Base-by-base conservation (phyloP, 2,888 invertebrate species). In the Drosophila rubida region DNA sequence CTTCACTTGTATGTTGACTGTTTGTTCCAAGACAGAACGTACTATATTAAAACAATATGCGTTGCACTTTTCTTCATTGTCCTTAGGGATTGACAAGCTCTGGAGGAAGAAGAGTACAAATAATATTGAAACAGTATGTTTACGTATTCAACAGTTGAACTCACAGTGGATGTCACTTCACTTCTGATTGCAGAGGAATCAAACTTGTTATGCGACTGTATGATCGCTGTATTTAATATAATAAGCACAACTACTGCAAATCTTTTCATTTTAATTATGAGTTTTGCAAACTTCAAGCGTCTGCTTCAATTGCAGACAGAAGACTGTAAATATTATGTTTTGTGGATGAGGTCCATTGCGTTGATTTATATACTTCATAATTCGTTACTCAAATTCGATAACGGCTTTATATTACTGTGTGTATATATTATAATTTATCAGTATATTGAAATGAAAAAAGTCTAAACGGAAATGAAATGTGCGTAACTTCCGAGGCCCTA, bases 1-100 rank as follows among this genome's bases (percentile, higher is more conserved):
- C 9, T 46, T 55, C 2, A 2, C 5, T n/a, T 57, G 25, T 32
- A 57, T 37, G 14, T 16, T 55, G 13, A 32, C 41, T 41, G 55
- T 41, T 19, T 48, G 27, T 8, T 62, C 32, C 1, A 66, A 19
- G 7, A 39, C 11, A 2, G 65, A 44, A 4, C 41, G 5, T n/a
- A 66, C 16, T 13, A 57, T 55, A 11, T 37, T 11, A 16, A 27
- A 46, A 49, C 63, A 63, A 16, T 63, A 63, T 7, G 11, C 42
- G 9, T 35, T 37, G 30, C 64, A 64, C 3, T 27, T n/a, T 7
- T 23, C 49, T 39, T 66, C 55, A 5, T 49, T 50, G 5, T 55
- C 7, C 6, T 13, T 27, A 1, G 62, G 8, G 5, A 32, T 16
- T n/a, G 4, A 0, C 8, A 9, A 5, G 3, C 25, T 25, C 50